Evolutionary conservation across 2,797 vertebrate genomes (phyloP), one percentile per base, ranked within the genome.

Genomic region (Chromobotia macracanthus): DNA sequence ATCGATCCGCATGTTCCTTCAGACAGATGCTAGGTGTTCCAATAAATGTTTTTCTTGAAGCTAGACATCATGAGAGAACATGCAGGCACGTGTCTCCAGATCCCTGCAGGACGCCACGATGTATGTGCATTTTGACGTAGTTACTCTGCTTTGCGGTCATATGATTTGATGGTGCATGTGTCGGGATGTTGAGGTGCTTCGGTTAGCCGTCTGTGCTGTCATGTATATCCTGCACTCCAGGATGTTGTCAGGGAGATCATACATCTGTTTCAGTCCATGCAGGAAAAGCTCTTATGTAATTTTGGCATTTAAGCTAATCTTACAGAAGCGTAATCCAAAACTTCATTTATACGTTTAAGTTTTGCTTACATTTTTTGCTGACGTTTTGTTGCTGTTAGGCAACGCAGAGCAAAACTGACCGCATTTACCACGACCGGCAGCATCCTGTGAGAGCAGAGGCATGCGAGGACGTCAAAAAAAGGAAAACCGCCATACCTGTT

Each of bases 201-300:
- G 31, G 72, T 83, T 81, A 81, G 48, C 75, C 16, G 21, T 65
- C 44, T 70, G 78, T 28, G 21, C 55, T 79, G 64, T 77, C 73
- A 65, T 72, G 58, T 58, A 58, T 79, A 64, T 48, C 67, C 1
- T 46, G 11, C 21, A 5, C 65, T 74, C 16, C 8, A 53, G 65
- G 56, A 77, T 82, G 71, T 68, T 73, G 55, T 38, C 71, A 79
- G 76, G 50, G 56, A 58, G 74, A 66, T 71, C 50, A 3, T 75
- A 21, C 46, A 19, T 28, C 64, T 60, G 31, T 23, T 58, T 63
- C 46, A 64, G 61, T 74, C 56, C 68, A 50, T 41, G 3, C 73
- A 77, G 68, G 64, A 70, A 69, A 67, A 71, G 13, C 72, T 81
- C 41, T 75, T 31, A 71, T 78, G 56, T 63, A 55, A 55, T 18